Evolutionary conservation across 1,140 invertebrate species (phyloP).

Genomic region (Lordiphosa mommai): DNA sequence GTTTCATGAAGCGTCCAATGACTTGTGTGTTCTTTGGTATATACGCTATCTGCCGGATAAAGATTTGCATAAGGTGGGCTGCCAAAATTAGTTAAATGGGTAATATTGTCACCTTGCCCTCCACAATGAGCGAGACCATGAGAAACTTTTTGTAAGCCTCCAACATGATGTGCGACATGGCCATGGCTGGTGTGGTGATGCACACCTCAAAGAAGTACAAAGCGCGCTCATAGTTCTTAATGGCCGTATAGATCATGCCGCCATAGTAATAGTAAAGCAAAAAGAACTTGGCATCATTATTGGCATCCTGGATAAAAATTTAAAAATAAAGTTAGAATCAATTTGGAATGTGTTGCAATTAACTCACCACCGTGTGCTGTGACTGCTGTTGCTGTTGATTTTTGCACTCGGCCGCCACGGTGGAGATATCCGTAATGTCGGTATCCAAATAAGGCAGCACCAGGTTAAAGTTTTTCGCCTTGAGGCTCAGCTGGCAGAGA

Average conservation of each 20-base stretch:
- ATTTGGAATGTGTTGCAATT: background rate
- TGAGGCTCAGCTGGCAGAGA: slow-evolving; percentile 94
- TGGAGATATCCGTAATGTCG: slow-evolving; percentile 93
- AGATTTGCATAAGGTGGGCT: too few relatives aligned
- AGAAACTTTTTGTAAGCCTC: slow-evolving; percentile 98
- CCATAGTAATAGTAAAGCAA: slow-evolving; percentile 98
- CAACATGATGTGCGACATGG: slow-evolving; percentile 97
- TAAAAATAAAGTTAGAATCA: background rate
- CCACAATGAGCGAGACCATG: slow-evolving; percentile 92
- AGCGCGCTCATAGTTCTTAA: slow-evolving; percentile 95
- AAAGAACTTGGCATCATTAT: slow-evolving; percentile 94
- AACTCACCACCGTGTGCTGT: slow-evolving; percentile 48
- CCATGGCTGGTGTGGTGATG: slow-evolving; percentile 94
- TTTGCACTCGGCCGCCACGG: slow-evolving; percentile 78
- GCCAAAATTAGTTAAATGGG: too few relatives aligned
- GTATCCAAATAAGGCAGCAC: slow-evolving; percentile 93
- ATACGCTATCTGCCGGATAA: slow-evolving; percentile 82
- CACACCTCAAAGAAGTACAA: slow-evolving; percentile 97
- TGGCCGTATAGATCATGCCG: slow-evolving; percentile 96
- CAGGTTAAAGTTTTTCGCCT: slow-evolving; percentile 95
- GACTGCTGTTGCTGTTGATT: slow-evolving; percentile 62
- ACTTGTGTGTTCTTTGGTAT: slow-evolving; percentile 96
- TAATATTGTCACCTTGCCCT: slow-evolving; percentile 94
- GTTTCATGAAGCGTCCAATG: slow-evolving; percentile 93
- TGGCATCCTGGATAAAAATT: slow-evolving; percentile 82